A percentile compares a stretch with the other conserved stretches of the same genome.
Evolutionary conservation across 2,113 vertebrate genomes (phyloP).

Genomic region (Macrotis lagotis): DNA sequence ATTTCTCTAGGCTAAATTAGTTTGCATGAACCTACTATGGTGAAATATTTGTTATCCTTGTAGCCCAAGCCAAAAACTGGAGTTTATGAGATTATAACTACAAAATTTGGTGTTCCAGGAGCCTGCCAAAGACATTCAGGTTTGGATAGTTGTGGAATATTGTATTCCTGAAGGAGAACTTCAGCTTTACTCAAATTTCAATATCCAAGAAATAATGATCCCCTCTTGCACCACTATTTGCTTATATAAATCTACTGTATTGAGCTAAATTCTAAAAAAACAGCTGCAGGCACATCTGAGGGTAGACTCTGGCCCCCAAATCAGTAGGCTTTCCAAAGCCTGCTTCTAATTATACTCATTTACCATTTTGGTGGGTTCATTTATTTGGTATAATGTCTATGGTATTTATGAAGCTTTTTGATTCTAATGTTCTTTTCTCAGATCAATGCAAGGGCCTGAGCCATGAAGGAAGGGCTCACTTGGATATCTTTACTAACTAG

Average conservation of each 20-base stretch:
- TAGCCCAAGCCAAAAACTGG: constrained; percentile 8
- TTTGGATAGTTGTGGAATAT: constrained; percentile 52
- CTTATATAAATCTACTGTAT: constrained; percentile 36
- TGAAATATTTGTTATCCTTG: constrained; percentile 47
- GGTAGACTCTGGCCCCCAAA: background rate
- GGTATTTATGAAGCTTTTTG: constrained; percentile 51
- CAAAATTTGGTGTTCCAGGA: constrained; percentile 9
- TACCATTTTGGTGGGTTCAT: constrained; percentile 31
- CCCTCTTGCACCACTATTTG: background rate
- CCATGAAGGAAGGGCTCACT: constrained; percentile 10
- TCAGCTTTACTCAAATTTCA: constrained; percentile 9
- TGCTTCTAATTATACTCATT: constrained; percentile 57
- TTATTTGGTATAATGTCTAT: background rate
- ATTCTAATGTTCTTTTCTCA: constrained; percentile 40
- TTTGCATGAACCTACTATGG: constrained; percentile 20
- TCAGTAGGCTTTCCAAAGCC: constrained; percentile 16
- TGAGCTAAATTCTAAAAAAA: constrained; percentile 37
- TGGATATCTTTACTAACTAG: constrained; percentile 40
- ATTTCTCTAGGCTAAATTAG: constrained; percentile 50
- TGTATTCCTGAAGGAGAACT: constrained; percentile 8
- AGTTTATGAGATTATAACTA: constrained; percentile 54
- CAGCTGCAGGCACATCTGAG: constrained; percentile 14
- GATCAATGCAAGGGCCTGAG: constrained; percentile 17
- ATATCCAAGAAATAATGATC: constrained; percentile 48
- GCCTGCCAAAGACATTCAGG: constrained; percentile 33